These are phyloP conservation scores for Acanthis flammea DNA, from an alignment of 2,797 vertebrate genomes.

Conservation along the genomic window DNA sequence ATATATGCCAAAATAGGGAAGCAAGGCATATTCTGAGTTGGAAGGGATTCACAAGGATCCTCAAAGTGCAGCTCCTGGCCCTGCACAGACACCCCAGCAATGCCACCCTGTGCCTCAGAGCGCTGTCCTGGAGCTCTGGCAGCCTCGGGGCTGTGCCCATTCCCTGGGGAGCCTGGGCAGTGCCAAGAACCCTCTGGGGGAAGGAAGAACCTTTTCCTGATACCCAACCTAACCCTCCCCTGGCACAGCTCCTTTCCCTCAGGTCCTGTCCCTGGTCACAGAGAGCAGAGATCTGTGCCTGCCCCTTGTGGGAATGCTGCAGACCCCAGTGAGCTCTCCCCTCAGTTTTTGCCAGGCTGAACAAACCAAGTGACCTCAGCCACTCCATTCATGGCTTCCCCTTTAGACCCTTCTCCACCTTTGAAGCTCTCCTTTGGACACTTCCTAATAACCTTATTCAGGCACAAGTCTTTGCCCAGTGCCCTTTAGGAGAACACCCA, in stretches of 20 bases:
- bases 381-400: not conserved
- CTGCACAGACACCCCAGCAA: not conserved
- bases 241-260: not conserved
- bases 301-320: not conserved
- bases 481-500: not conserved
- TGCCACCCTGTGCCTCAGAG: not conserved
- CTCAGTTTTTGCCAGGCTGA: not conserved
- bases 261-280: not conserved
- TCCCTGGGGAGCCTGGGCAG: not conserved
- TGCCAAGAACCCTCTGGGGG: not conserved
- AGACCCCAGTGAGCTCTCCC: not conserved
- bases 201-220: not conserved
- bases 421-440: not conserved
- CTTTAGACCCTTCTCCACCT: not conserved
- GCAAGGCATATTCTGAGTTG: not conserved
- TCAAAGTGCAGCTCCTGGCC: not conserved
- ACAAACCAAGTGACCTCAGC: not conserved
- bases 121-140: not conserved
- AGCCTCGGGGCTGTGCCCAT: accelerated
- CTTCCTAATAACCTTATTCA: not conserved
- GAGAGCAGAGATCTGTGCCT: not conserved
- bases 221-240: not conserved
- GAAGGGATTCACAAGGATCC: not conserved
- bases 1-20: not conserved
- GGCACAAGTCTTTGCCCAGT: not conserved